Evolutionary conservation across 2,113 vertebrate genomes (phyloP), one percentile per base, ranked within the genome.

Genomic region (Xyliphius kryptos): DNA sequence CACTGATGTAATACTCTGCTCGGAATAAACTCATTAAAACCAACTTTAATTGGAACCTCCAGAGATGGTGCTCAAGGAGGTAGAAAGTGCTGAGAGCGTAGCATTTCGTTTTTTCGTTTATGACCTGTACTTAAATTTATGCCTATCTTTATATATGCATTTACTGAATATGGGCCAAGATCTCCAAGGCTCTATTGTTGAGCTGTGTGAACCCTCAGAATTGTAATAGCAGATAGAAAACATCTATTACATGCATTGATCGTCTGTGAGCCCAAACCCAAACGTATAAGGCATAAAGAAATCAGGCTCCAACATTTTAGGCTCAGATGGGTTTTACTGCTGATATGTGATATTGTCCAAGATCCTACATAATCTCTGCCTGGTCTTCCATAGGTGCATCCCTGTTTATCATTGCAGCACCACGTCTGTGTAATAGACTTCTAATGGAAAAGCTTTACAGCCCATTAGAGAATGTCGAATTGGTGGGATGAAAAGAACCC

Each of bases 391-490:
- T 32, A 32, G 26, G 17, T 55, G 41, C 19, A 21, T 57, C 19
- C 10, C 21, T 46, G 6, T 14, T 46, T 46, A 15, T 46, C 10
- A 12, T 41, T 46, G 6, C 17, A 44, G 15, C 63, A 49, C 9
- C 52, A 32, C 43, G 47, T 52, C n/a, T 44, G 37, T 51, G 12
- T 67, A 40, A 32, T 32, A 32, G 26, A 32, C 26, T 44, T 67
- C 21, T 9, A 17, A 38, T 38, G 4, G 15, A 36, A 32, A 21
- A 59, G 56, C 36, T 57, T 52, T 40, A 60, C 40, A n/a, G 50
- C 55, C 55, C 48, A 58, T 51, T 58, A 58, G 8, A 58, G 46
- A 16, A 59, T 46, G 32, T 43, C 44, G 43, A 59, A 38, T 52
- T 36, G 56, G 16, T 44, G 37, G 52, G 17, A 13, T 48, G 26